A percentile compares a stretch with the other conserved stretches of the same genome.
Conservation (phyloP, 2,888 invertebrate species). For the Xylota segnis region DNA sequence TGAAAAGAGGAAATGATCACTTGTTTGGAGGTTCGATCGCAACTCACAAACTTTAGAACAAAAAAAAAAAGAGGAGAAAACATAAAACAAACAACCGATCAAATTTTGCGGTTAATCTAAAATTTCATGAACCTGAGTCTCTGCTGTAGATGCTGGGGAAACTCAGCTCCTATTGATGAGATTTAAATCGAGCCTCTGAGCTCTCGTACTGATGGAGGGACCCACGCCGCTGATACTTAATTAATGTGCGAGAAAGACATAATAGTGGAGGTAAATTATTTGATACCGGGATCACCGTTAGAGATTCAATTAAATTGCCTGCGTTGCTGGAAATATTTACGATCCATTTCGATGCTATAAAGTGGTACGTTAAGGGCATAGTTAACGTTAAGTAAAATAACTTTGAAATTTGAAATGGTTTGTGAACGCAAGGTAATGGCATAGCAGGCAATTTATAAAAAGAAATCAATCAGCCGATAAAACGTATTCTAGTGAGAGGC, state of each 20-base stretch:
- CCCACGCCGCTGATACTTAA: conserved; percentile 36
- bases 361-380: background rate
- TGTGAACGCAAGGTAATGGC: background rate
- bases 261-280: conserved; percentile 51
- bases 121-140: conserved; percentile 8
- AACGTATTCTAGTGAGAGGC: background rate
- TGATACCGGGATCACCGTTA: conserved; percentile 50
- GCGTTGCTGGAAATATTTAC: background rate
- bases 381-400: background rate
- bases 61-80: background rate
- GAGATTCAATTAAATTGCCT: conserved; percentile 57
- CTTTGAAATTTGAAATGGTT: background rate
- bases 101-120: conserved; percentile 58
- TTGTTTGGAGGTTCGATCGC: conserved; percentile 49
- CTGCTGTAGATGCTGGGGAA: background rate
- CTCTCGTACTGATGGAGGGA: conserved; percentile 28
- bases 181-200: conserved; percentile 61
- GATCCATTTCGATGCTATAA: background rate
- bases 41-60: conserved; percentile 16
- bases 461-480: too few relatives aligned
- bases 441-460: too few relatives aligned
- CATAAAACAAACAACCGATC: conserved; percentile 63
- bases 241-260: conserved; percentile 55
- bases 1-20: conserved; percentile 63
- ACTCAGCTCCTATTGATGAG: conserved; percentile 40